Conservation (phyloP, 2,888 invertebrate genomes). For the Ormyrus labotus region DNA sequence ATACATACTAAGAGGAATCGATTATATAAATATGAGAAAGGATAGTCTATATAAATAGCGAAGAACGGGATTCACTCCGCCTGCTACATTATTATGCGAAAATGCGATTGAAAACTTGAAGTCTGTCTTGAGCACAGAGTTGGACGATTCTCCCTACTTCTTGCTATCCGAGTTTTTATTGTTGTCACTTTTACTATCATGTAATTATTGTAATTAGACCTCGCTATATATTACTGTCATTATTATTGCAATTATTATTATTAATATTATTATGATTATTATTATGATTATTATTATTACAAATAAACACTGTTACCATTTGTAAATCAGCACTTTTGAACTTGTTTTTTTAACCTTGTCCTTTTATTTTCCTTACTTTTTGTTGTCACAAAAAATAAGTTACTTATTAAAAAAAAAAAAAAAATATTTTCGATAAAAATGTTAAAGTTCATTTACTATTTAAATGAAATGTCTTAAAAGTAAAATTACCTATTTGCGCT, state of each 20-base stretch:
- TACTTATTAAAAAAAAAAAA: slow-evolving; percentile 10
- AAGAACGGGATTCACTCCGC: slow-evolving; percentile 2
- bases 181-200: slow-evolving; percentile 73
- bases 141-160: slow-evolving; percentile 62
- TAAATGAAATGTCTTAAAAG: too few relatives aligned
- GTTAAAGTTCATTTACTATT: too few relatives aligned
- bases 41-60: slow-evolving; percentile 44
- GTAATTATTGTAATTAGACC: slow-evolving; percentile 75
- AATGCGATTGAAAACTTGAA: slow-evolving; percentile 30
- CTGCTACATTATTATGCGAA: slow-evolving; percentile 56
- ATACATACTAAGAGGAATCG: slow-evolving; percentile 38
- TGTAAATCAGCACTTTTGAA: slow-evolving; percentile 62
- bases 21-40: slow-evolving; percentile 34
- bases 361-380: neutral
- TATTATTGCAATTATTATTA: slow-evolving; percentile 68
- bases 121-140: slow-evolving; percentile 1
- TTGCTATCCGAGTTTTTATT: slow-evolving; percentile 72
- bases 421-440: neutral
- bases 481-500: too few relatives aligned
- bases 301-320: slow-evolving; percentile 76
- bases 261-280: slow-evolving; percentile 53
- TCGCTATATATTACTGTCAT: slow-evolving; percentile 65
- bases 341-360: neutral
- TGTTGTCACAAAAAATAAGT: neutral
- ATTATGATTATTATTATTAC: slow-evolving; percentile 67